Percentiles rank a stretch among this genome's conserved stretches.
These are phyloP conservation scores for Antedon mediterranea DNA, from an alignment of 53 echinoderm and acorn worm genomes.

Conservation along the genomic window DNA sequence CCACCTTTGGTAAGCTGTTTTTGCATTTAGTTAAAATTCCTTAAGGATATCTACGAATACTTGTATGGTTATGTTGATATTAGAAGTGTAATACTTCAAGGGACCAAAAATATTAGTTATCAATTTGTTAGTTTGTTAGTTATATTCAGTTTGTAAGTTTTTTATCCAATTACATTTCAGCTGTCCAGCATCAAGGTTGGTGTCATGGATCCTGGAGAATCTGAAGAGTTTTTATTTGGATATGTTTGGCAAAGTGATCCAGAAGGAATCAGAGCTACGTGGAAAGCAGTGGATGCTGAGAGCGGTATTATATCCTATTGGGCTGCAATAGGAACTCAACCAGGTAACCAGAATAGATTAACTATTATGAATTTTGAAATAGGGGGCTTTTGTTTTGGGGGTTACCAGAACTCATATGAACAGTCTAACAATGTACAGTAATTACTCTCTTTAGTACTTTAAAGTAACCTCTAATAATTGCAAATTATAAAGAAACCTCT, in stretches of 20 bases:
- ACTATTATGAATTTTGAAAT: no score
- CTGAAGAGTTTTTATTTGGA: conserved; percentile 26
- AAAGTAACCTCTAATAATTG: no score
- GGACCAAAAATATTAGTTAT: no score
- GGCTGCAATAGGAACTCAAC: conserved; percentile 34
- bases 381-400: no score
- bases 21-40: background rate
- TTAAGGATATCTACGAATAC: background rate
- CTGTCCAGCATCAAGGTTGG: conserved; percentile 16
- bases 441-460: no score
- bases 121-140: no score
- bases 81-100: no score
- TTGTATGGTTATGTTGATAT: no score
- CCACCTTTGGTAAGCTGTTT: conserved; percentile 22
- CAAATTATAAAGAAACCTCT: no score
- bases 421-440: no score
- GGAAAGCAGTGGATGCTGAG: conserved; percentile 27
- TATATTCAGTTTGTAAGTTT: no score
- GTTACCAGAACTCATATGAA: no score
- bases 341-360: conserved; percentile 13
- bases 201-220: conserved; percentile 13
- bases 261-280: conserved; percentile 26
- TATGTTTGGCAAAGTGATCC: conserved; percentile 26
- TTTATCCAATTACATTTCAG: conserved; percentile 9
- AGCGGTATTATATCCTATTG: conserved; percentile 33